Percentiles rank a stretch among this genome's conserved stretches.
Conservation (phyloP, 2,113 vertebrate species). For the Centropus bengalensis region DNA sequence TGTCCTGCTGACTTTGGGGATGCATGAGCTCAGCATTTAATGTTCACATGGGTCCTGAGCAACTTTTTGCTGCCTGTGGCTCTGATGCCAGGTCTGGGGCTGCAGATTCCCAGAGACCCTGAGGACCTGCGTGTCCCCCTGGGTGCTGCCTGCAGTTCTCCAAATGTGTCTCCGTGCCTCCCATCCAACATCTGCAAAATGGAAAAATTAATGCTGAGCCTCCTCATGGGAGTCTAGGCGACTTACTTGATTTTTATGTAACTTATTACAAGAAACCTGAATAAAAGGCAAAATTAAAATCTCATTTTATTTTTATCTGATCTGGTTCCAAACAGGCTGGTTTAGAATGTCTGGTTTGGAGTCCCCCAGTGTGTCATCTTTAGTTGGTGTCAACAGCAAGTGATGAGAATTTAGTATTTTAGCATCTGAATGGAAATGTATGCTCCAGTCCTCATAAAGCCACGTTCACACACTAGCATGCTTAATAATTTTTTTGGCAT, state of each 20-base stretch:
- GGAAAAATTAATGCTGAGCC: background rate
- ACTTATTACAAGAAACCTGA: background rate
- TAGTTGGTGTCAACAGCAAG: background rate
- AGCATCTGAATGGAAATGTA: background rate
- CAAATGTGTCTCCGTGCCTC: background rate
- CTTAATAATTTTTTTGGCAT: conserved; percentile 48
- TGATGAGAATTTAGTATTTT: background rate
- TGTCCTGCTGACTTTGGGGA: background rate
- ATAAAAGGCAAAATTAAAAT: conserved; percentile 41
- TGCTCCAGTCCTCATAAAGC: conserved; percentile 32
- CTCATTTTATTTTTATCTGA: conserved; percentile 1
- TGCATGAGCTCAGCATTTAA: rapidly evolving
- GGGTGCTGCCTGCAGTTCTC: rapidly evolving
- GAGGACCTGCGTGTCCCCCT: background rate
- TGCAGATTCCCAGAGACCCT: background rate
- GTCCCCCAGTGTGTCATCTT: background rate
- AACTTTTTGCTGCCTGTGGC: background rate
- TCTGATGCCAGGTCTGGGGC: background rate
- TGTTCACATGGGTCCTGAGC: background rate
- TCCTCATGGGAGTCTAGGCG: background rate
- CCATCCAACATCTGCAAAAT: background rate
- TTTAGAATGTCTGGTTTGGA: background rate
- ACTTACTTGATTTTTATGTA: conserved; percentile 39
- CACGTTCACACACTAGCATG: background rate
- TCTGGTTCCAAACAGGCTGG: background rate